These are phyloP conservation scores for Leguminivora glycinivorella DNA, from an alignment of 1,140 invertebrate species.

Conservation along the genomic window DNA sequence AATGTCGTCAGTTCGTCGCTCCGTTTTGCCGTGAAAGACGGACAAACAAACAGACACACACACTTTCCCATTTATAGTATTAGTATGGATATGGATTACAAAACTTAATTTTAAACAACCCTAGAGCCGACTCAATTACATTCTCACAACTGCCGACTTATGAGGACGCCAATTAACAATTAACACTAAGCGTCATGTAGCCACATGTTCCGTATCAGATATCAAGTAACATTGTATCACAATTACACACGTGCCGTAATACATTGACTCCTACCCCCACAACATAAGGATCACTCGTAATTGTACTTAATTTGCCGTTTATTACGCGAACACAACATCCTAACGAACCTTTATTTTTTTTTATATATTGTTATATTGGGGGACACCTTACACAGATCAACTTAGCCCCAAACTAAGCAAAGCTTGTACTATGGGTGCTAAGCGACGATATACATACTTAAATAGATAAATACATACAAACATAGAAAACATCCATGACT, in stretches of 20 bases:
- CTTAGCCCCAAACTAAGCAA: too few species aligned
- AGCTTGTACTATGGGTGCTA: too few species aligned
- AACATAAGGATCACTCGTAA: constrained; percentile 16
- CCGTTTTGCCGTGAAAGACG: too few species aligned
- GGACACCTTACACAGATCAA: too few species aligned
- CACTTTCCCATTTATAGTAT: too few species aligned
- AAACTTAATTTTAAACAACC: not conserved
- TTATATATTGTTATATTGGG: too few species aligned
- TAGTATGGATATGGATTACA: not conserved
- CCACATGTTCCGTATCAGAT: constrained; percentile 24
- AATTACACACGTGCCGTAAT: not conserved
- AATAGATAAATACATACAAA: too few species aligned
- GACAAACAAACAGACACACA: too few species aligned
- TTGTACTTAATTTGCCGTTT: not conserved
- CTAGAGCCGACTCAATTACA: not conserved
- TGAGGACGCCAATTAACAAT: constrained; percentile 18
- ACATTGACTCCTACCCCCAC: not conserved
- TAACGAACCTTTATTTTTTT: constrained; percentile 20
- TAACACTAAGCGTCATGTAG: constrained; percentile 24
- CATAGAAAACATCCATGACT: too few species aligned
- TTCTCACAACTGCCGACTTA: not conserved
- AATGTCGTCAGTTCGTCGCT: too few species aligned
- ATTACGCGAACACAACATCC: constrained; percentile 8
- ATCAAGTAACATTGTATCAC: constrained; percentile 14
- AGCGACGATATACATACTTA: too few species aligned